These are phyloP conservation scores for Eueremaeus valkanovi DNA, from an alignment of 2,888 invertebrate genomes.

Conservation along the genomic window DNA sequence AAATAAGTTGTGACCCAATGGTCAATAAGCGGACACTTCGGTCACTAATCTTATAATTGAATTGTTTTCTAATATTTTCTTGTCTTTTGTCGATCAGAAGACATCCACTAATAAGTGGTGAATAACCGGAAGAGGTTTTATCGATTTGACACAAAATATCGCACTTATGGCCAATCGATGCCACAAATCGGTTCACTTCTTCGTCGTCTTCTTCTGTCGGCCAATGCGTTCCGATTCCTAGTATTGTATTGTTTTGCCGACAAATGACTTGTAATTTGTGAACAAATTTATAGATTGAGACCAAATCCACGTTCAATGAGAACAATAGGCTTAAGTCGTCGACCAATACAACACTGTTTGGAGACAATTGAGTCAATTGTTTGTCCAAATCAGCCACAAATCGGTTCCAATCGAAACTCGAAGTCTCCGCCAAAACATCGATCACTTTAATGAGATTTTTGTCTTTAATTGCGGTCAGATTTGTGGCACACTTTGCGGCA, in stretches of 20 bases:
- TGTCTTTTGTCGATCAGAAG: neutral
- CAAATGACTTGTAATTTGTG: constrained; percentile 7
- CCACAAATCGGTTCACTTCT: constrained; percentile 5
- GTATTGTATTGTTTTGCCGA: neutral
- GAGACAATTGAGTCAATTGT: neutral
- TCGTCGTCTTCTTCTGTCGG: constrained; percentile 24
- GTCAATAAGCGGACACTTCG: neutral
- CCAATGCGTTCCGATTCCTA: neutral
- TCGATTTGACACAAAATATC: constrained; percentile 16
- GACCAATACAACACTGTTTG: constrained; percentile 2
- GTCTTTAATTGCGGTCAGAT: neutral
- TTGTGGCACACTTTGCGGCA: constrained; percentile 4
- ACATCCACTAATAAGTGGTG: neutral
- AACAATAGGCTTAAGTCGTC: constrained; percentile 10
- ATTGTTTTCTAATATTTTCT: neutral
- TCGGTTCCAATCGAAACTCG: neutral
- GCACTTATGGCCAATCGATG: neutral
- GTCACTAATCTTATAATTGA: neutral
- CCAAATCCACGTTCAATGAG: neutral
- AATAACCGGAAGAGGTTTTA: neutral
- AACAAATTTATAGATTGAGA: neutral
- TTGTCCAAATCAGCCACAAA: neutral
- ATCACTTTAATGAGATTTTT: neutral
- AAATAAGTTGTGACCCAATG: neutral
- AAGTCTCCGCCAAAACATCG: neutral